Conservation (phyloP, 2,797 vertebrate genomes). For the Coracias cyanogaster region DNA sequence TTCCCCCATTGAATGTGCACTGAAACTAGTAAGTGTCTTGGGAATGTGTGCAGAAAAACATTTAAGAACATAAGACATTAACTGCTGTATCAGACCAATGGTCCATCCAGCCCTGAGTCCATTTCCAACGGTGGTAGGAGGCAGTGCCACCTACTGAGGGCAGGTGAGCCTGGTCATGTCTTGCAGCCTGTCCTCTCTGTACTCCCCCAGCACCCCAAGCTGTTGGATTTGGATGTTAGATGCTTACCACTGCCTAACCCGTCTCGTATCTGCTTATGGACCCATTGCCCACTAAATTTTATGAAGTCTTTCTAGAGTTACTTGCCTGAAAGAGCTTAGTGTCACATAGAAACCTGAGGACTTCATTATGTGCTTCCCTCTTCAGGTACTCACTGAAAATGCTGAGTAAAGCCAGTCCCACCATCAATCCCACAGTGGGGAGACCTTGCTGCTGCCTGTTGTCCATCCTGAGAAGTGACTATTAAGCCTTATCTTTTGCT, state of each 20-base stretch:
- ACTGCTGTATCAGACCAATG: neutral
- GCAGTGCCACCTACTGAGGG: neutral
- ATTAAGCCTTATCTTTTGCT: neutral
- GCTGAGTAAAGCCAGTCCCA: neutral
- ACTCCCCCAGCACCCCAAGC: no score
- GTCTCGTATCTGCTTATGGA: neutral
- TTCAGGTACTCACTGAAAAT: neutral
- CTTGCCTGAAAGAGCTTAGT: neutral
- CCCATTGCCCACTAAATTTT: neutral
- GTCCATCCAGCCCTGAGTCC: neutral
- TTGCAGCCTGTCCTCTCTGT: fast-evolving
- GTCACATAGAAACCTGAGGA: neutral
- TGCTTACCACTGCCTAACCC: neutral
- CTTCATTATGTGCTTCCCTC: neutral
- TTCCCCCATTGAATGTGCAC: neutral
- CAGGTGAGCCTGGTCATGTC: neutral
- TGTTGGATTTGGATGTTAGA: neutral
- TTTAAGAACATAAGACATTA: neutral
- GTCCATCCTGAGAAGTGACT: neutral
- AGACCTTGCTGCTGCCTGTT: neutral
- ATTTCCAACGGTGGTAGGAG: neutral
- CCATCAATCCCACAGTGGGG: neutral
- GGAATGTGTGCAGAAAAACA: neutral
- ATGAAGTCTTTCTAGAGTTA: neutral
- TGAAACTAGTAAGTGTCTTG: neutral